These are phyloP conservation scores for Athalia rosae DNA, from an alignment of 2,888 invertebrate species.

Conservation along the genomic window DNA sequence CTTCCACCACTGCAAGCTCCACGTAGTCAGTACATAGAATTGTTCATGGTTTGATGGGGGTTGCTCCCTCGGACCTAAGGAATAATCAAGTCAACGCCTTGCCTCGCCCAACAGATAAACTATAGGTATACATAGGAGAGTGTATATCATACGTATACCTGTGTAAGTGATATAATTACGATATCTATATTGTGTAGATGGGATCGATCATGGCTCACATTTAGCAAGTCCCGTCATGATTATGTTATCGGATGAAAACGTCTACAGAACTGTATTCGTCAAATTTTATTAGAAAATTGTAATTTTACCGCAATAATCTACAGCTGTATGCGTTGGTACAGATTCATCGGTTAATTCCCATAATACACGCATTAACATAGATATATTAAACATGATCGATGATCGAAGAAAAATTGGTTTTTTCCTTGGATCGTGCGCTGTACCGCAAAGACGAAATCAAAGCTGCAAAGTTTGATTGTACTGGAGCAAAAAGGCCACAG, in stretches of 20 bases:
- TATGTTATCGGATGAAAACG: constrained; percentile 1
- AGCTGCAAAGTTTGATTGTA: constrained; percentile 17
- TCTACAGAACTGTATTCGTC: background rate
- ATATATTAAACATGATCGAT: too few relatives aligned
- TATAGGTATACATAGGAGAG: constrained; percentile 1
- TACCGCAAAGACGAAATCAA: background rate
- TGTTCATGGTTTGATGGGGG: constrained; percentile 63
- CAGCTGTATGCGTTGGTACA: too few relatives aligned
- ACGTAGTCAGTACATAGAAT: constrained; percentile 66
- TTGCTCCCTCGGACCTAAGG: background rate
- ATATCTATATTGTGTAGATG: background rate
- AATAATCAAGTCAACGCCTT: constrained; percentile 36
- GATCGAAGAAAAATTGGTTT: background rate
- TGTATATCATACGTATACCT: too few relatives aligned
- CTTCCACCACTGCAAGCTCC: constrained; percentile 64
- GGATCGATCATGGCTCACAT: constrained; percentile 14
- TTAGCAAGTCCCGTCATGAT: background rate
- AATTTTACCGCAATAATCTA: too few relatives aligned
- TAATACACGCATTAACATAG: too few relatives aligned
- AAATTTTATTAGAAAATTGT: constrained; percentile 6
- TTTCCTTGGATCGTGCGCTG: background rate
- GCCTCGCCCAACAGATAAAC: constrained; percentile 21
- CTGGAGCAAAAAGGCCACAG: constrained; percentile 33
- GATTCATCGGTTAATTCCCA: too few relatives aligned
- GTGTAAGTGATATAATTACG: constrained; percentile 12